A percentile compares a stretch with the other conserved stretches of the same genome.
Conservation (phyloP, 2,888 invertebrate species). For the Napeogenes sylphis region DNA sequence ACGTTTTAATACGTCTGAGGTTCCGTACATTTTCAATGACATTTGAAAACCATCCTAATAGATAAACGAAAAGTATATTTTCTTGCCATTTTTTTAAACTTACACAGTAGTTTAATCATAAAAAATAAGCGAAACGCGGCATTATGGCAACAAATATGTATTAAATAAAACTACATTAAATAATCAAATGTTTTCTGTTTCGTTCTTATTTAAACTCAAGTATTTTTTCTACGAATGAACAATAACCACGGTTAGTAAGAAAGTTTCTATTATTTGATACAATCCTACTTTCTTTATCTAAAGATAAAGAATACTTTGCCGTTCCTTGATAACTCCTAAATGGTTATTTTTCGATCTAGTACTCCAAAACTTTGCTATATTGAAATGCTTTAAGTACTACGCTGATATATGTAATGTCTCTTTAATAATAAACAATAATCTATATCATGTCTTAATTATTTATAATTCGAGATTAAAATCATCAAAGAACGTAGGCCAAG, state of each 20-base stretch:
- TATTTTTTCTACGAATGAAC: background rate
- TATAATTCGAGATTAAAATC: too few species aligned
- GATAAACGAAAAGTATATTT: background rate
- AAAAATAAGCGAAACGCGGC: too few species aligned
- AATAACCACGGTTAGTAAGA: background rate
- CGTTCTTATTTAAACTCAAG: background rate
- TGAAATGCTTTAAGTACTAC: background rate
- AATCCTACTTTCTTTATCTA: background rate
- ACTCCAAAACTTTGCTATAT: slow-evolving; percentile 3
- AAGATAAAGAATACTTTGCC: background rate
- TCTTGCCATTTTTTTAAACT: too few species aligned
- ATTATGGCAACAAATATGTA: too few species aligned
- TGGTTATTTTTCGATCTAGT: slow-evolving; percentile 3
- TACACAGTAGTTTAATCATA: too few species aligned
- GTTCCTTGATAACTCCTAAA: slow-evolving; percentile 2
- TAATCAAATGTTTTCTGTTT: background rate
- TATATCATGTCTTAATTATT: too few species aligned
- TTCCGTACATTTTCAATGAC: slow-evolving; percentile 2
- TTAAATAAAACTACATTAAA: background rate
- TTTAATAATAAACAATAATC: too few species aligned
- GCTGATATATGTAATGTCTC: background rate
- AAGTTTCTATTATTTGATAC: slow-evolving; percentile 3
- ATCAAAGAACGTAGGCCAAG: too few species aligned
- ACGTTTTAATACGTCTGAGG: slow-evolving; percentile 11
- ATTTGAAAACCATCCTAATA: background rate